Evolutionary conservation across 2,113 vertebrate genomes (phyloP).

Genomic region (Bufo bufo): DNA sequence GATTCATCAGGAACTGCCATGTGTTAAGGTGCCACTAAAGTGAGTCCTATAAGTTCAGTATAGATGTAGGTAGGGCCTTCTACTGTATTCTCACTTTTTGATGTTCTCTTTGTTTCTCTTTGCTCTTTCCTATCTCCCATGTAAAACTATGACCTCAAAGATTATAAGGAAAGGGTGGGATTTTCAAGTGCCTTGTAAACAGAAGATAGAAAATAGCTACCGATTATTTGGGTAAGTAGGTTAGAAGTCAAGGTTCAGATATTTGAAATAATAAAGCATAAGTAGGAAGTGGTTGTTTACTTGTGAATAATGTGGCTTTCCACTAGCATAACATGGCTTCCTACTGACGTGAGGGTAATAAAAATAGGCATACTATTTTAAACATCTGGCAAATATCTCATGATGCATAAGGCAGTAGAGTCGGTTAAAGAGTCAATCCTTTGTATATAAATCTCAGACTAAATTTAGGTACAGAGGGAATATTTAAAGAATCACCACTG

Average conservation of each 20-base stretch:
- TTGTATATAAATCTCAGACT: fast-evolving
- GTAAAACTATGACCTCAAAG: background rate
- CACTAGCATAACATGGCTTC: conserved; percentile 71
- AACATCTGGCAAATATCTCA: conserved; percentile 70
- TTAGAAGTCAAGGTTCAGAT: conserved; percentile 44
- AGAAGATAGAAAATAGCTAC: conserved; percentile 10
- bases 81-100: background rate
- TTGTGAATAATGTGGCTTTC: conserved; percentile 66
- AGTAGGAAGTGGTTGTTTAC: conserved; percentile 73
- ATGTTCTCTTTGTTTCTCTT: background rate
- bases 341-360: conserved; percentile 70
- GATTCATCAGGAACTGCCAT: no score
- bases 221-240: conserved; percentile 46
- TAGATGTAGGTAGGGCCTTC: no score
- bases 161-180: background rate
- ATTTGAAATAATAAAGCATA: conserved; percentile 60
- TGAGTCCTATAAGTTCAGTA: no score
- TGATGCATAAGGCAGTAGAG: conserved; percentile 65
- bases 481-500: background rate
- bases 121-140: background rate
- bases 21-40: no score
- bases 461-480: conserved; percentile 18
- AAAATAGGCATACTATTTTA: conserved; percentile 73
- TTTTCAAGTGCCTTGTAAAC: background rate
- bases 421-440: conserved; percentile 38